Evolutionary conservation across 2,797 vertebrate species (phyloP).

Genomic region (Hyperoplus immaculatus): DNA sequence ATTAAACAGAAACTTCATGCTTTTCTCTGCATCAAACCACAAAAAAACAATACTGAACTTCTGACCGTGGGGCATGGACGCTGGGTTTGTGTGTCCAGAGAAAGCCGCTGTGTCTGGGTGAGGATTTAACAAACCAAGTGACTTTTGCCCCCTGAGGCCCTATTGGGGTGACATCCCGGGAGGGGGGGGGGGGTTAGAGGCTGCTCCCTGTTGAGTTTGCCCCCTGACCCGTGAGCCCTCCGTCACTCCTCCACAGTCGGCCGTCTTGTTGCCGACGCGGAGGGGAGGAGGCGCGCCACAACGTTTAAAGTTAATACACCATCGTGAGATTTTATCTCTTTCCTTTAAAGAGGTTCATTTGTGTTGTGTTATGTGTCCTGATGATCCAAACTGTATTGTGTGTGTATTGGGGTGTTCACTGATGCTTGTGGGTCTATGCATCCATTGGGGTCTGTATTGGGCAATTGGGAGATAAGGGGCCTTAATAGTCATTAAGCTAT

Average conservation of each 20-base stretch:
- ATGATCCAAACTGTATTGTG: conserved; percentile 18
- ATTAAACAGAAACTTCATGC: background rate
- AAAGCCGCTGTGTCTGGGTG: conserved; percentile 69
- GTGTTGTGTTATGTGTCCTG: conserved; percentile 35
- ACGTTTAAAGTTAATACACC: conserved; percentile 43
- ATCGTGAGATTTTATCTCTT: conserved; percentile 30
- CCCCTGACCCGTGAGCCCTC: conserved; percentile 77
- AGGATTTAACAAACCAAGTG: conserved; percentile 73
- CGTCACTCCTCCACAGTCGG: conserved; percentile 70
- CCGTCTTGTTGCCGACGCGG: conserved; percentile 55
- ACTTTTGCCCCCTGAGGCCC: conserved; percentile 72
- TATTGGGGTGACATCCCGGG: conserved; percentile 58
- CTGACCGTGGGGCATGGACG: background rate
- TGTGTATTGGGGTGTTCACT: conserved; percentile 64
- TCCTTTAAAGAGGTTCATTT: conserved; percentile 29
- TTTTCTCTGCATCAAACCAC: background rate
- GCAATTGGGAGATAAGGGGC: conserved; percentile 68
- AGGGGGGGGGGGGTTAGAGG: conserved; percentile 41
- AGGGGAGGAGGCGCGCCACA: conserved; percentile 39
- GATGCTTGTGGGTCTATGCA: conserved; percentile 59
- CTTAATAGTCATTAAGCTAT: conserved; percentile 76
- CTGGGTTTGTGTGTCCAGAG: conserved; percentile 24
- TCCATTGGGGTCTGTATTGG: conserved; percentile 58
- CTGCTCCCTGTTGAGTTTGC: conserved; percentile 77
- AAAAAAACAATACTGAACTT: background rate